Conservation (phyloP, 2,113 vertebrate genomes). For the Mirounga angustirostris region DNA sequence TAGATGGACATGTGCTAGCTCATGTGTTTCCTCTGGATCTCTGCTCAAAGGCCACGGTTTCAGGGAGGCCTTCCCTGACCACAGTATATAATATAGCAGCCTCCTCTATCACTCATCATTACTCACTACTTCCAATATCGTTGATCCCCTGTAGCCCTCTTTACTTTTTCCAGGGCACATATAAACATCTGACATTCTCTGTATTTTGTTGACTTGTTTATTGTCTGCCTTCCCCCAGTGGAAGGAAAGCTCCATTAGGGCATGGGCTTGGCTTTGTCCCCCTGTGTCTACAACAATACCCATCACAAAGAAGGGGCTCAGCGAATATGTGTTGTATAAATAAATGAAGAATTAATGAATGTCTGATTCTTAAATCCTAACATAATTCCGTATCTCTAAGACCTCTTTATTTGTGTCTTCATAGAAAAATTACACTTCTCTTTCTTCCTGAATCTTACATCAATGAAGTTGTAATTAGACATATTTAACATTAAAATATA, state of each 20-base stretch:
- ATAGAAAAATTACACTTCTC: constrained; percentile 40
- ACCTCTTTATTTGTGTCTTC: constrained; percentile 2
- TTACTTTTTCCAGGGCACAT: not conserved
- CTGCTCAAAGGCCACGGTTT: not conserved
- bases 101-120: not conserved
- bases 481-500: constrained; percentile 41
- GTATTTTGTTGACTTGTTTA: not conserved
- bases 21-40: not conserved
- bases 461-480: not conserved
- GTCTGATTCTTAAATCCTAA: constrained; percentile 30
- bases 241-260: not conserved
- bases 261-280: not conserved
- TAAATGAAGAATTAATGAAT: not conserved
- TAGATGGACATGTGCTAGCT: not conserved
- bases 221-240: not conserved
- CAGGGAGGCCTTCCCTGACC: not conserved
- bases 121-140: not conserved
- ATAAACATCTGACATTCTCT: not conserved
- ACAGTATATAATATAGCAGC: not conserved
- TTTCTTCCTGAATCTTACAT: constrained; percentile 22
- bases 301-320: not conserved
- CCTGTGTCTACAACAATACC: not conserved
- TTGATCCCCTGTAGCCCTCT: not conserved
- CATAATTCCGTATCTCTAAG: constrained; percentile 35
- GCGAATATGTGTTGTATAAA: not conserved